Evolutionary conservation across 2,888 invertebrate genomes (phyloP), one percentile per base, ranked within the genome.

Genomic region (Cheilosia grossa): DNA sequence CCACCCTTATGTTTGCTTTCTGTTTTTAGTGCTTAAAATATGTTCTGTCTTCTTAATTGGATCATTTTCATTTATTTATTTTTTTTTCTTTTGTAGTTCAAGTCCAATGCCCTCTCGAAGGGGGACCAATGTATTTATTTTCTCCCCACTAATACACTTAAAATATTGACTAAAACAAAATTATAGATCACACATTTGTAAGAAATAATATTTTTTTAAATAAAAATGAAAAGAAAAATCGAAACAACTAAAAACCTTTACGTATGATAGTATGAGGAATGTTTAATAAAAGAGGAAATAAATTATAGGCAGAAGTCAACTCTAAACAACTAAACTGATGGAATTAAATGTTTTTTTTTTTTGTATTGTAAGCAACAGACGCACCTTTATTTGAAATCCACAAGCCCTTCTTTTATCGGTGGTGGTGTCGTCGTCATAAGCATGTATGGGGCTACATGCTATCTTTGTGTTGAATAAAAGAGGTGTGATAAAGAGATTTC

Each of bases 131-230:
- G 66, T 63, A 42, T 37, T 79, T 66, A 42, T 47, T 51, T 63
- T 19, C 30, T 27, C 27, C 53, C 37, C 58, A 30, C 49, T 54
- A 56, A 59, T 51, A 73, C 69, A 74, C 58, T 80, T 73, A 37
- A 67, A 79, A 61, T 75, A 80, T 70, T 56, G 44, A 83, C 74
- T 74, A 80, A 73, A 51, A 47, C 21, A 21, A 51, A 61, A 74
- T 64, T 75, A 59, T 61, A 79, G 49, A 80, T 79, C 63, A 73
- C 79, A 85, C 80, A 85, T 80, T 85, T 85, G 80, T 85, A 85
- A 85, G 75, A 80, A 83, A 83, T 58, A 63, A 82, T 85, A 85
- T 85, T 85, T 85, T 85, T 85, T 85, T 85, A 85, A 83, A 80
- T 64, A 83, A 67, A 74, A 66, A 27, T 30, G n/a, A 58, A 73